Conservation (phyloP, 64 coral and sea anemone genomes). For the Acropora tenuis region DNA sequence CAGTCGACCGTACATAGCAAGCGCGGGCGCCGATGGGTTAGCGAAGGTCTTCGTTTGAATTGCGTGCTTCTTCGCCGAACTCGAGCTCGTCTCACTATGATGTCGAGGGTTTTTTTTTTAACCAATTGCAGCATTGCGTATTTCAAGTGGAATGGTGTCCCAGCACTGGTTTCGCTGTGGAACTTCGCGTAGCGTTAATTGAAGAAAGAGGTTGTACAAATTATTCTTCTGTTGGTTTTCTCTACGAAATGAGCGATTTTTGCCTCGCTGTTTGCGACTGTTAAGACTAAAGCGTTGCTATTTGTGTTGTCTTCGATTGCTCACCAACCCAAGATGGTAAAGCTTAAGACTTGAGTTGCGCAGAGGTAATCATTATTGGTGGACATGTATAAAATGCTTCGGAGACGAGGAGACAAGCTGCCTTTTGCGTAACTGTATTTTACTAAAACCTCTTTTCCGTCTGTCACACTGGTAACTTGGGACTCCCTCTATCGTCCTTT, state of each 20-base stretch:
- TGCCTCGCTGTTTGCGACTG: background rate
- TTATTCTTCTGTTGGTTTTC: no score
- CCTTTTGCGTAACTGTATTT: background rate
- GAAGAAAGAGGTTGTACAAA: no score
- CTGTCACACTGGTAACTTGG: background rate
- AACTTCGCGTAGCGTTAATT: background rate
- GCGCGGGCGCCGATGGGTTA: conserved; percentile 96
- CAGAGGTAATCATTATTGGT: background rate
- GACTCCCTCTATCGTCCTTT: no score
- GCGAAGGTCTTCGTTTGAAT: conserved; percentile 95
- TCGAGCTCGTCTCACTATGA: background rate
- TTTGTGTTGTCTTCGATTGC: no score
- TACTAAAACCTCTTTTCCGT: background rate
- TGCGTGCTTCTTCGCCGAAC: background rate
- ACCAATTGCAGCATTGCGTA: background rate
- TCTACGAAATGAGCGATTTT: background rate
- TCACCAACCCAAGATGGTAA: no score
- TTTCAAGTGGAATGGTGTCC: background rate
- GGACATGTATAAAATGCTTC: background rate
- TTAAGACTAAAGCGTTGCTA: no score
- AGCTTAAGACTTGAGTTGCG: no score
- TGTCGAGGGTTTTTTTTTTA: background rate
- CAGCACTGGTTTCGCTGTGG: background rate
- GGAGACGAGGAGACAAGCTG: background rate
- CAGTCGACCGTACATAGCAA: conserved; percentile 92